Evolutionary conservation across 2,888 invertebrate species (phyloP).

Genomic region (Lasioglossum oenotherae): DNA sequence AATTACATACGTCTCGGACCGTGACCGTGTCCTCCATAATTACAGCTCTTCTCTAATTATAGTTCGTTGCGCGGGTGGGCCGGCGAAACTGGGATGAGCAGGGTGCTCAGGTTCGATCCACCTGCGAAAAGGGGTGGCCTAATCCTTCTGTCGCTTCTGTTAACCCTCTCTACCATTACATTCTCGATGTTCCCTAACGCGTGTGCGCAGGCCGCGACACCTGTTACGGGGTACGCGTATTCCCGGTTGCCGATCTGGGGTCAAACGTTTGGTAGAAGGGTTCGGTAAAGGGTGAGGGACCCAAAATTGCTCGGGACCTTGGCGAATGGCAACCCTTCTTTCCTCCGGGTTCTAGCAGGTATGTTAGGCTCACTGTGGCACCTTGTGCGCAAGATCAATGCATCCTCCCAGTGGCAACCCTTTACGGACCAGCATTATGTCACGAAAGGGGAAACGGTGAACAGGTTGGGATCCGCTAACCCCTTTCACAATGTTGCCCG

Average conservation of each 20-base stretch:
- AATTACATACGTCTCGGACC: not conserved
- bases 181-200: conserved; percentile 8
- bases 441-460: conserved; percentile 65
- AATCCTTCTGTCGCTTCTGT: conserved; percentile 67
- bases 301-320: conserved; percentile 56
- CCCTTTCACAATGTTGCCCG: conserved; percentile 54
- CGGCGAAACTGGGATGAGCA: conserved; percentile 37
- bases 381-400: conserved; percentile 65
- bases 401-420: conserved; percentile 71
- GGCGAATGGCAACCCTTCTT: conserved; percentile 65
- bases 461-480: conserved; percentile 66
- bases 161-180: conserved; percentile 67
- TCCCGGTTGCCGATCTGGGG: conserved; percentile 55
- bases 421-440: conserved; percentile 76
- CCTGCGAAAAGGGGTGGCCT: conserved; percentile 74
- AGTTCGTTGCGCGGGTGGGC: conserved; percentile 41
- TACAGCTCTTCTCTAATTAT: not conserved
- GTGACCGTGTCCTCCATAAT: not conserved
- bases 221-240: conserved; percentile 68
- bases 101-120: conserved; percentile 65
- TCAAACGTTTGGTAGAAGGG: conserved; percentile 61
- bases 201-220: conserved; percentile 49
- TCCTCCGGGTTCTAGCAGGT: not conserved
- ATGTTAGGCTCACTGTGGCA: conserved; percentile 56
- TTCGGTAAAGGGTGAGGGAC: conserved; percentile 41